Base-by-base conservation (phyloP, 2,888 invertebrate species). In the Nasonovia ribisnigri region DNA sequence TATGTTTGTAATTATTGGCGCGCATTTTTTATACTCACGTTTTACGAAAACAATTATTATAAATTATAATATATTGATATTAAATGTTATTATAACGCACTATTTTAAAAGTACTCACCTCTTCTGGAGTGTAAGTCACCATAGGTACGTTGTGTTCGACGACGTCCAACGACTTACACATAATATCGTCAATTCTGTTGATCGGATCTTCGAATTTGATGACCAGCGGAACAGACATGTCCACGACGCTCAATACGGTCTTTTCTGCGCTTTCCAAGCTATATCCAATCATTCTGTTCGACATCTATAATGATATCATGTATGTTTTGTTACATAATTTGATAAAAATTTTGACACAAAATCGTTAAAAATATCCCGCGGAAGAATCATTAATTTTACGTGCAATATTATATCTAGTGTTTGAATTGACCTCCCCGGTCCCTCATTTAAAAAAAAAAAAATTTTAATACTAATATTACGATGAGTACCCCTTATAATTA, bases 101-200 rank as follows among this genome's bases (percentile, higher is more conserved):
- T 77, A 20, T 77, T 77, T 36, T 77, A 36, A 84, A 88, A 87
- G 24, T 24, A 92, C 96, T 97, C 96, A 98, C 98, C 96, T 97
- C 97, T 96, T 98, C 97, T 20, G 98, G 98, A 11, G 98, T 98
- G 95, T 98, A 96, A 95, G 97, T 97, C 94, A 98, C 97, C 2
- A 97, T 97, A 0, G 98, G 98, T 90, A 98, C 97, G 94, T 97
- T 97, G 95, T 97, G 97, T 95, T 98, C 98, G n/a, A 98, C 97
- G 84, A 97, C 97, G 95, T 98, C 98, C 95, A 99, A 96, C 94
- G 98, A 98, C 95, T 97, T 97, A 96, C 98, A 98, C 94, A 98
- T 97, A 94, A 98, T 96, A 95, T 96, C 96, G 96, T 98, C 98
- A 84, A 98, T 96, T 94, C 97, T 97, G 57, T 96, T 96, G 24